phyloP scores from a whole-genome alignment of 2,113 vertebrate species.

The Scomber colias region DNA sequence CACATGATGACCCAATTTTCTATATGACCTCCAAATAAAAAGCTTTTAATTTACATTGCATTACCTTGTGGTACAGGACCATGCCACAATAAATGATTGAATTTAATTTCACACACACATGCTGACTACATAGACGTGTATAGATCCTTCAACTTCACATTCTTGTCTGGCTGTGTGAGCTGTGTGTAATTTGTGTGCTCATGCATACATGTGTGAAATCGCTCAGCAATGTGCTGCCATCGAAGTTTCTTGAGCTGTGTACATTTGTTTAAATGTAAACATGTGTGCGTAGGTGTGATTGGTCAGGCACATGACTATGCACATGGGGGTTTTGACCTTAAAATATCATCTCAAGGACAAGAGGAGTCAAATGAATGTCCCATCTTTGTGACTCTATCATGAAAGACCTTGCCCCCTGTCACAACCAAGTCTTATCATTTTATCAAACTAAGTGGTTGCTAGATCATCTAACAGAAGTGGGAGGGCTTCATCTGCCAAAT shows the following conservation, averaged over 20 bases:
- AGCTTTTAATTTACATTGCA: background rate
- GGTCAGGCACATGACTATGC: background rate
- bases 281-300: conserved; percentile 11
- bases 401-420: no score
- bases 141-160: conserved; percentile 7
- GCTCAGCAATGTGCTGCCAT: conserved; percentile 51
- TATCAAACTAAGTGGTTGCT: no score
- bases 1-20: conserved; percentile 9
- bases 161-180: conserved; percentile 30
- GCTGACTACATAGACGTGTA: background rate
- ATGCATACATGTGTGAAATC: conserved; percentile 51
- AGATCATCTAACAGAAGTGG: no score
- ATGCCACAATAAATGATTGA: no score
- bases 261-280: conserved; percentile 73
- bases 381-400: background rate
- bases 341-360: conserved; percentile 52
- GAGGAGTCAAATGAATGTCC: background rate
- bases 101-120: background rate
- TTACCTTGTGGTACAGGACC: background rate
- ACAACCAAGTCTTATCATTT: background rate
- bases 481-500: no score
- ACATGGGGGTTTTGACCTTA: conserved; percentile 61
- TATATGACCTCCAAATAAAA: background rate
- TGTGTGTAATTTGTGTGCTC: conserved; percentile 41
- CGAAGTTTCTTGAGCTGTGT: conserved; percentile 24